Conservation (phyloP, 2,888 invertebrate species). For the Ormyrus nitidulus region DNA sequence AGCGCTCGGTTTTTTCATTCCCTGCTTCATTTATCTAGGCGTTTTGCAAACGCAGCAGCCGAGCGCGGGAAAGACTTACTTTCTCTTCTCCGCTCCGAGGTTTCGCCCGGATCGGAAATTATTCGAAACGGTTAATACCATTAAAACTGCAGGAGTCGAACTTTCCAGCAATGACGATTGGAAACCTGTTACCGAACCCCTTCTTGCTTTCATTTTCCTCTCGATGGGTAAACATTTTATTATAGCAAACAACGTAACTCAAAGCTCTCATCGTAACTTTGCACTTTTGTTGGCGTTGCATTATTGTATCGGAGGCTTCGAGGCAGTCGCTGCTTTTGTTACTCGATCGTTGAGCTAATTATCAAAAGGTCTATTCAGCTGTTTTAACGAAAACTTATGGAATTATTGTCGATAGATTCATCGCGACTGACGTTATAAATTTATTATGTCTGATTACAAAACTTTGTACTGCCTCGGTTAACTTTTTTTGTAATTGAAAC, state of each 20-base stretch:
- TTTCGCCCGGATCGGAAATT: constrained; percentile 15
- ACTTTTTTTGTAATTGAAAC: too few species aligned
- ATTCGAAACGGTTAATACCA: constrained; percentile 17
- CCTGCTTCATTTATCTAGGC: not conserved
- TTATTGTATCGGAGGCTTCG: not conserved
- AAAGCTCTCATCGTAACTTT: not conserved
- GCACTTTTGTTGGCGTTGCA: not conserved
- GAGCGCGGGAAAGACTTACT: not conserved
- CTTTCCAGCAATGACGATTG: constrained; percentile 21
- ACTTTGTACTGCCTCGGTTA: too few species aligned
- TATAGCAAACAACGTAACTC: constrained; percentile 27
- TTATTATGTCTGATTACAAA: too few species aligned
- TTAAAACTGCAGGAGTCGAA: constrained; percentile 10
- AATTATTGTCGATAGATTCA: too few species aligned
- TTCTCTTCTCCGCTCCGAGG: not conserved
- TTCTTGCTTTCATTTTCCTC: not conserved
- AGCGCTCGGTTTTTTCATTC: not conserved
- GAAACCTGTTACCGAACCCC: constrained; percentile 19
- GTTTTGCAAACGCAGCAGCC: not conserved
- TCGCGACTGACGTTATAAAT: too few species aligned
- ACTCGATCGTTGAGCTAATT: too few species aligned
- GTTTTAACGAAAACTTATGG: too few species aligned
- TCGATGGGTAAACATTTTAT: constrained; percentile 15
- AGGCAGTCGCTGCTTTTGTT: too few species aligned
- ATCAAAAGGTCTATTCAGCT: too few species aligned